phyloP scores from a whole-genome alignment of 2,888 invertebrate genomes.

The Andrena trimmerana region DNA sequence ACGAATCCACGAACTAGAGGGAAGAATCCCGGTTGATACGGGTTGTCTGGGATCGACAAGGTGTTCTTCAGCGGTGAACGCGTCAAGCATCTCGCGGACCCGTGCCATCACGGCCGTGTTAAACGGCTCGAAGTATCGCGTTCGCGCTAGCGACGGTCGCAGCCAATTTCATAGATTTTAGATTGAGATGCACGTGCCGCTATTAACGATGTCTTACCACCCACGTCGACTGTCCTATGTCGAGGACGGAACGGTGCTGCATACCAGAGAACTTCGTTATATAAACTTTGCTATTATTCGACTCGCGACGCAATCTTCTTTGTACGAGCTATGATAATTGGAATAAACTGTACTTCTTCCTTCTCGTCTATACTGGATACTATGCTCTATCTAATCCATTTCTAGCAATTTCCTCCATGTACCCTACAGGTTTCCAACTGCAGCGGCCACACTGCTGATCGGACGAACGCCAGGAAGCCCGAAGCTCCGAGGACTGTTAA shows the following conservation, averaged over 20 bases:
- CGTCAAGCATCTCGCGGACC: background rate
- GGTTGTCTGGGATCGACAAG: constrained; percentile 7
- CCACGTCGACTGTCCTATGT: constrained; percentile 38
- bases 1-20: constrained; percentile 23
- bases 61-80: background rate
- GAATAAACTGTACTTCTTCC: too few species aligned
- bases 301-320: background rate
- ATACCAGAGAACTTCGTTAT: constrained; percentile 36
- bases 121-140: background rate
- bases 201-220: constrained; percentile 47
- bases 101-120: background rate
- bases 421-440: too few species aligned
- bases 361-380: too few species aligned
- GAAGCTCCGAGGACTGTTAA: too few species aligned
- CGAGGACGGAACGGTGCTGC: constrained; percentile 23
- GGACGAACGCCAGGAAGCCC: too few species aligned
- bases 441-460: too few species aligned
- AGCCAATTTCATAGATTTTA: constrained; percentile 33
- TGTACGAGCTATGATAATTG: too few species aligned
- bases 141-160: background rate
- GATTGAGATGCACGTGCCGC: constrained; percentile 24
- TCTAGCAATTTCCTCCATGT: too few species aligned
- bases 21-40: constrained; percentile 26
- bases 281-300: constrained; percentile 34
- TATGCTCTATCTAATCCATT: too few species aligned